Conservation (phyloP, 2,888 invertebrate genomes). For the Campaea margaritaria region DNA sequence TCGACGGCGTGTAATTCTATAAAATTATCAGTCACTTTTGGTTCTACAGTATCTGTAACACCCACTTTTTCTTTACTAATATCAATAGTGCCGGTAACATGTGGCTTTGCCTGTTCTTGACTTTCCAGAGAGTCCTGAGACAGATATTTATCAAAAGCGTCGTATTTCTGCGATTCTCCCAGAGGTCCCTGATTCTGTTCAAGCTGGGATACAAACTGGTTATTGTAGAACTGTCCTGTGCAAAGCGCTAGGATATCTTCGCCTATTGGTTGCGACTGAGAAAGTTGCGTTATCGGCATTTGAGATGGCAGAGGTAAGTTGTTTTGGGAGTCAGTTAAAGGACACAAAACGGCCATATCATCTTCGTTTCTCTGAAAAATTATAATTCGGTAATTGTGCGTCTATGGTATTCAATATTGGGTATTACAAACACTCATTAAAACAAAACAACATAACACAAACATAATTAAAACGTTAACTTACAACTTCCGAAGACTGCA, state of each 20-base stretch:
- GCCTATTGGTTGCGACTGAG: slow-evolving; percentile 70
- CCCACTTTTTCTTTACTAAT: slow-evolving; percentile 1
- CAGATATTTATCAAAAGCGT: slow-evolving; percentile 29
- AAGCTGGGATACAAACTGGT: slow-evolving; percentile 64
- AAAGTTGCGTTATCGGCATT: slow-evolving; percentile 53
- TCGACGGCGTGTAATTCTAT: slow-evolving; percentile 13
- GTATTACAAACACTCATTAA: no score
- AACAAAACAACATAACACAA: no score
- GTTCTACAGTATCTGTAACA: neutral
- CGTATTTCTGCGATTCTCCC: slow-evolving; percentile 41
- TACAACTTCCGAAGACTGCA: slow-evolving; percentile 60
- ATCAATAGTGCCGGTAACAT: neutral
- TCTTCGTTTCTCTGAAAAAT: slow-evolving; percentile 72
- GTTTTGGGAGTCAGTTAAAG: slow-evolving; percentile 78
- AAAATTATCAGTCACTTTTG: slow-evolving; percentile 12
- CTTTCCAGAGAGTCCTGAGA: slow-evolving; percentile 13
- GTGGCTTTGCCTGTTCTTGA: slow-evolving; percentile 16
- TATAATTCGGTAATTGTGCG: no score
- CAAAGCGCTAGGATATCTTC: slow-evolving; percentile 83
- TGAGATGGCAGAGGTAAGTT: slow-evolving; percentile 80
- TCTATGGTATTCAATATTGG: no score
- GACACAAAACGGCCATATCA: slow-evolving; percentile 83
- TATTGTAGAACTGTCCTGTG: slow-evolving; percentile 85
- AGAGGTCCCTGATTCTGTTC: slow-evolving; percentile 31
- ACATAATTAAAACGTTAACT: slow-evolving; percentile 44